Base-by-base conservation (phyloP, 2,797 vertebrate species). In the Mionectes olivaceus region DNA sequence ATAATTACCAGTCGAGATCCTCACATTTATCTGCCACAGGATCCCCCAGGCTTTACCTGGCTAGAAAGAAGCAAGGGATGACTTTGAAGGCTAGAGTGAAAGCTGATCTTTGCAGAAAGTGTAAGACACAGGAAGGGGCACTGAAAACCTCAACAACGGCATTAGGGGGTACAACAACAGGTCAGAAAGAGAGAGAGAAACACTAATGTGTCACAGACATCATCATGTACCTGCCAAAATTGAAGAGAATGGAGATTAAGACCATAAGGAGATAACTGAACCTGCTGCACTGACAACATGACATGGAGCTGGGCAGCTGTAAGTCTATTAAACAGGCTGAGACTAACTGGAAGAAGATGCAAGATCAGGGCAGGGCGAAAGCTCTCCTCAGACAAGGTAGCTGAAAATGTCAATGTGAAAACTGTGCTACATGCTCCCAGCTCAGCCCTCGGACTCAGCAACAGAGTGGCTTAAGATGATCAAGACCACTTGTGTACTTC, bases 21-120 rank as follows among this genome's bases (percentile, higher is more conserved):
- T 90, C 78, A 37, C 59, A 37, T 83, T 39, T 76, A 96, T 81
- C 90, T 91, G 88, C 93, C 93, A 94, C 19, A 23, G 59, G 88
- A 37, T 2, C 68, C 75, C 9, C 0, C 22, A 50, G 94, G 93
- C 87, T 84, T 91, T 5, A 33, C 93, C 61, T 67, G 43, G 8
- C 83, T 71, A 91, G 65, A 85, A 74, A 89, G 73, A 63, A 65
- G 70, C 59, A 60, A 50, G 89, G 96, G 86, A 35, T 30, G 33
- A 50, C 82, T 93, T 57, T n/a, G 83, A 96, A 78, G 77, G 61
- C n/a, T 35, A 13, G 52, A 57, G 63, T 52, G 68, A 86, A 94
- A 87, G 43, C 25, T 89, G 75, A 70, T 17, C 69, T 86, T 83
- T 13, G 43, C 77, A 88, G 53, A 86, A 92, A 92, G 88, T 25